Percentiles rank a stretch among this genome's conserved stretches.
phyloP scores from a whole-genome alignment of 1,140 invertebrate genomes.

The Aphis craccivora region DNA sequence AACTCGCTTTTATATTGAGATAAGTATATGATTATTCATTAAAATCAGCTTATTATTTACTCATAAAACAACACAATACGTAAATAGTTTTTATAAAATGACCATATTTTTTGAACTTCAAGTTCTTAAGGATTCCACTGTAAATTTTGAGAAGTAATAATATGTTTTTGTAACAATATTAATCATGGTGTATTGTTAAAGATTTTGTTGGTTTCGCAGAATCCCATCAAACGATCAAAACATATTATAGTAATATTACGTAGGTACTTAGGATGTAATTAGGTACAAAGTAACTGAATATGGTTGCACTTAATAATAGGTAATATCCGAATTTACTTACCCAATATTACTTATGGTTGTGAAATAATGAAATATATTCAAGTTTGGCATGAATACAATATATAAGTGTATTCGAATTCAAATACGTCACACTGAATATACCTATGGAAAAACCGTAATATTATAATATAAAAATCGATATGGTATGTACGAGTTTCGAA shows the following conservation, averaged over 20 bases:
- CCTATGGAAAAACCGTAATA: not conserved
- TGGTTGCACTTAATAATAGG: not conserved
- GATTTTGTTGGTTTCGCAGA: not conserved
- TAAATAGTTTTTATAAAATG: not conserved
- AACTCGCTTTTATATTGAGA: not conserved
- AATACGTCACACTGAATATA: not conserved
- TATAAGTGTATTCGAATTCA: not conserved
- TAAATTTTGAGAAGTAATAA: not conserved
- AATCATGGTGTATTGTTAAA: not conserved
- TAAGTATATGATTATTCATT: not conserved
- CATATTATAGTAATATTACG: not conserved
- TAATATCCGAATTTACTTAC: not conserved
- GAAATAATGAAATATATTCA: not conserved
- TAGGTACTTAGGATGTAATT: not conserved
- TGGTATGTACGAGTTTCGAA: not conserved
- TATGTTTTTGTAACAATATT: not conserved
- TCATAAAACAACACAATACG: not conserved
- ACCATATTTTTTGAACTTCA: not conserved
- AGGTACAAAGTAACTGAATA: not conserved
- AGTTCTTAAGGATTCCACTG: not conserved
- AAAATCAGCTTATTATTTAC: not conserved
- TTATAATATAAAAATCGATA: not conserved
- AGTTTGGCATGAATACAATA: not conserved
- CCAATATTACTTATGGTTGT: not conserved
- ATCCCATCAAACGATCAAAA: not conserved